Base-by-base conservation (phyloP, 2,888 invertebrate genomes). In the Brenthis daphne region DNA sequence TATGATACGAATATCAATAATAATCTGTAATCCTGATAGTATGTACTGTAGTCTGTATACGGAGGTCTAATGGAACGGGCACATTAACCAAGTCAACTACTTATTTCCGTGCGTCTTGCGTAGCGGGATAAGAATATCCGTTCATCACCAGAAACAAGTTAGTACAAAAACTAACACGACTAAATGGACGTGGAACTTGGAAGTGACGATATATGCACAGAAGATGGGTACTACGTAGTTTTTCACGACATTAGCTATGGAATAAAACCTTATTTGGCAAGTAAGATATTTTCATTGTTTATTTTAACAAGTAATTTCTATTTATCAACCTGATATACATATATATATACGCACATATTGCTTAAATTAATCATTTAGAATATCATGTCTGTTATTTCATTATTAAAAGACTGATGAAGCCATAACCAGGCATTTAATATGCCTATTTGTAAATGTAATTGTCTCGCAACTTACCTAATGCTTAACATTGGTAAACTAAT, bases 161-260 rank as follows among this genome's bases (percentile, higher is more conserved):
- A 55, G 16, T 51, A 53, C 24, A 51, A 43, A 57, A 50, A 55
- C 8, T 4, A 33, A 37, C 4, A n/a, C 13, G 29, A 54, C 48
- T 55, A 76, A 74, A 91, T 92, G 92, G 86, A 90, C 74, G 73
- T 88, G 63, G 89, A 91, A 80, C 76, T 77, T 11, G 84, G 77
- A 11, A 86, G 83, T 74, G 87, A 89, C 71, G 85, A 88, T 65
- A 72, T 82, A 47, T 87, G 88, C 77, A 75, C 82, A 12, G 89
- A 90, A 74, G 89, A 89, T 69, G 84, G 86, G 3, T 82, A 77
- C 71, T 81, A 87, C 16, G 74, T 90, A 16, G 87, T 88, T 50
- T 92, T 86, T 71, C 81, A 78, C 11, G 77, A 81, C 54, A 74
- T 84, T 29, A 70, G 61, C n/a, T 82, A 68, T 69, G 74, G 57